These are phyloP conservation scores for Chrysina gloriosa DNA, from an alignment of 2,888 invertebrate species.

Conservation along the genomic window DNA sequence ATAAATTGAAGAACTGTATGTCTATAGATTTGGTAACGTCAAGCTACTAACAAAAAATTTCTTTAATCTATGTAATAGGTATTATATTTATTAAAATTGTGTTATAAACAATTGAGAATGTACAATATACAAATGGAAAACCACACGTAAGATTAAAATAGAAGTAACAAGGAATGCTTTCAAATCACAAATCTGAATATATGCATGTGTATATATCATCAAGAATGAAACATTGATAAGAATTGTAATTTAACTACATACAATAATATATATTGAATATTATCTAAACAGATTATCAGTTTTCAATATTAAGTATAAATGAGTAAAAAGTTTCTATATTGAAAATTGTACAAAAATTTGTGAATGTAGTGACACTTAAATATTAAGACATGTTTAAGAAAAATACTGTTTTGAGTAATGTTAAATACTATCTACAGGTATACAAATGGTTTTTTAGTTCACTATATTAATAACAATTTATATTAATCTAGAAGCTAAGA, in stretches of 20 bases:
- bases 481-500: conserved; percentile 44
- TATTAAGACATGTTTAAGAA: conserved; percentile 29
- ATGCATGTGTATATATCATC: no score
- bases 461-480: conserved; percentile 60
- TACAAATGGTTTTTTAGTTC: conserved; percentile 60
- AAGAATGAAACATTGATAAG: no score
- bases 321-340: conserved; percentile 16
- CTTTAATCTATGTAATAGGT: conserved; percentile 46
- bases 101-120: conserved; percentile 52
- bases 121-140: conserved; percentile 37
- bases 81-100: conserved; percentile 56
- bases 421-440: conserved; percentile 58
- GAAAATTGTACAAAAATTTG: conserved; percentile 34
- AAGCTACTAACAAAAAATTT: no score
- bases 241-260: no score
- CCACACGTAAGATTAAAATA: conserved; percentile 32
- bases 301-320: conserved; percentile 21
- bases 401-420: conserved; percentile 41
- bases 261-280: not conserved
- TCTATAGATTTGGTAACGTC: no score
- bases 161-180: not conserved
- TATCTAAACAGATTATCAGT: not conserved
- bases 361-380: conserved; percentile 35
- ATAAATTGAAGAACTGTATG: no score
- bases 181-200: no score